These are phyloP conservation scores for Platycheirus albimanus DNA, from an alignment of 2,888 invertebrate genomes.

Conservation along the genomic window DNA sequence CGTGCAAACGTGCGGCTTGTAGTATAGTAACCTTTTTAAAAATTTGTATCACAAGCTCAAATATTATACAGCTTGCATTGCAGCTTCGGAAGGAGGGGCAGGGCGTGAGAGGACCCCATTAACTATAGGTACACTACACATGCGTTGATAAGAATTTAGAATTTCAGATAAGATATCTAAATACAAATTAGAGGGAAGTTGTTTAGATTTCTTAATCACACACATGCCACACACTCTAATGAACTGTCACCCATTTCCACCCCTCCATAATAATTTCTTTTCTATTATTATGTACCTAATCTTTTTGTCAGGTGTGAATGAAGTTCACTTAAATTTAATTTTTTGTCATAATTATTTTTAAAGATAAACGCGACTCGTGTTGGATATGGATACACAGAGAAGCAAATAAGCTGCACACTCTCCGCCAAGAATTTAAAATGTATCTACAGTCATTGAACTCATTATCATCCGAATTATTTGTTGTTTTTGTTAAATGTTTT, in stretches of 20 bases:
- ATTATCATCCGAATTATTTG: constrained; percentile 60
- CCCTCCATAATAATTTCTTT: not conserved
- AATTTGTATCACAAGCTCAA: too few relatives aligned
- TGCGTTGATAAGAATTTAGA: not conserved
- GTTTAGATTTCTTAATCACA: not conserved
- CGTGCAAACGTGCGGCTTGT: not conserved
- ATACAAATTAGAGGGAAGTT: not conserved
- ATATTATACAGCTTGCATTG: too few relatives aligned
- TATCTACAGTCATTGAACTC: constrained; percentile 72
- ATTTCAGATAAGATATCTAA: not conserved
- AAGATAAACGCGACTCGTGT: constrained; percentile 17
- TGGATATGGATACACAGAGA: constrained; percentile 14
- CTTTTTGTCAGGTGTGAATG: not conserved
- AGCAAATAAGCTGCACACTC: constrained; percentile 34
- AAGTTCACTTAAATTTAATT: not conserved
- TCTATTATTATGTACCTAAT: constrained; percentile 3
- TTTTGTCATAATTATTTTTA: not conserved
- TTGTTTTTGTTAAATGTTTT: constrained; percentile 1
- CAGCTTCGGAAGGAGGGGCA: not conserved
- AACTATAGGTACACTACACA: not conserved
- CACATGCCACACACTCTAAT: not conserved
- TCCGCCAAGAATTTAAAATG: constrained; percentile 52
- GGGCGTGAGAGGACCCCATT: too few relatives aligned
- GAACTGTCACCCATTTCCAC: not conserved
- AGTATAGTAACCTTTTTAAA: not conserved